These are phyloP conservation scores for Scolanthus callimorphus DNA, from an alignment of 92 coral and sea anemone genomes.

Conservation along the genomic window DNA sequence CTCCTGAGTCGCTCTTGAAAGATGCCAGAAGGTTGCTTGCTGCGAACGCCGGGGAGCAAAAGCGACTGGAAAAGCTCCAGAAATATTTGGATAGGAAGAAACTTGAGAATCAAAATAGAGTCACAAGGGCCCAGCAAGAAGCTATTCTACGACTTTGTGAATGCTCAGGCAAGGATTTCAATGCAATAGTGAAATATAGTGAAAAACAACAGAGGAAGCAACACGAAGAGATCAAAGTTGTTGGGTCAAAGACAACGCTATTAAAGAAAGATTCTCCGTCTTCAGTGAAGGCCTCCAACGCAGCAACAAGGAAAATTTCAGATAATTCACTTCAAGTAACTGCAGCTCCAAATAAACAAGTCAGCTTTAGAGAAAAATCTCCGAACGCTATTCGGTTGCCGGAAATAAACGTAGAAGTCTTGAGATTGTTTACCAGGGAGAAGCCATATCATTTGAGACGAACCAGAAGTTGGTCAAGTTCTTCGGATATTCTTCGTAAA, in stretches of 20 bases:
- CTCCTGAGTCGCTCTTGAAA: background rate
- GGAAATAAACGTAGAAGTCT: background rate
- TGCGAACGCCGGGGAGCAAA: constrained; percentile 34
- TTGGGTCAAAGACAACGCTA: constrained; percentile 9
- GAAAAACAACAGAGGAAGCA: constrained; percentile 15
- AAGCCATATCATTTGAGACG: constrained; percentile 3
- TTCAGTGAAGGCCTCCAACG: no score
- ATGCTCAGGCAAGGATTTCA: constrained; percentile 14
- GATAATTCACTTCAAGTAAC: background rate
- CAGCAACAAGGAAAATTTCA: no score
- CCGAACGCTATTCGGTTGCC: background rate
- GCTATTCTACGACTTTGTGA: constrained; percentile 22
- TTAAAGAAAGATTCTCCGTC: no score
- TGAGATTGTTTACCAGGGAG: background rate
- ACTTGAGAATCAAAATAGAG: constrained; percentile 17
- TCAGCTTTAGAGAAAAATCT: background rate
- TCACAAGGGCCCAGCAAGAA: constrained; percentile 31
- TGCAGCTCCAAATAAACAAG: background rate
- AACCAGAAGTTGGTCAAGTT: constrained; percentile 29
- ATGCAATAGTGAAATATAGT: no score
- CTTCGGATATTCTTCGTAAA: constrained; percentile 1
- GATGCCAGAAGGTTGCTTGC: constrained; percentile 37
- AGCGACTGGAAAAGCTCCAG: constrained; percentile 34
- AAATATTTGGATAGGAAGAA: constrained; percentile 20
- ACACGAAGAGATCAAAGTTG: constrained; percentile 9